These are phyloP conservation scores for Lipophrys pholis DNA, from an alignment of 2,113 vertebrate species.

Conservation along the genomic window DNA sequence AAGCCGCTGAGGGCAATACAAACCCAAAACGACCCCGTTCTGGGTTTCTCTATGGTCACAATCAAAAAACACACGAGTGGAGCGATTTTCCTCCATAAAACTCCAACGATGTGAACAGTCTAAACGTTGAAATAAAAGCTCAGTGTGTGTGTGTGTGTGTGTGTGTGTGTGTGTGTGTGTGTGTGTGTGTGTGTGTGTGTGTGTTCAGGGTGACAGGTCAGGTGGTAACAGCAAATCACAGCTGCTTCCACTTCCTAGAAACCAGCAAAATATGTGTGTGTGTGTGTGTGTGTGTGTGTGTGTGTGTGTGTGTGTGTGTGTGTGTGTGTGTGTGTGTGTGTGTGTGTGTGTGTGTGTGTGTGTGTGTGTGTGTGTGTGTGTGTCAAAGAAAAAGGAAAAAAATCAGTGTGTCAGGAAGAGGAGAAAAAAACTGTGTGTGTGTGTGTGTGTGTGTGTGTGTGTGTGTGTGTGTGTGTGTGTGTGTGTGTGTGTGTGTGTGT, in stretches of 20 bases:
- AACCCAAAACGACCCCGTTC: constrained; percentile 25
- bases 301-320: constrained; percentile 20
- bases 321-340: constrained; percentile 4
- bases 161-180: constrained; percentile 15
- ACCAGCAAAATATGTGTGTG: constrained; percentile 54
- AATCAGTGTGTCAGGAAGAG: no score
- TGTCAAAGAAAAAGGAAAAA: no score
- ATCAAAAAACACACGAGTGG: constrained; percentile 8
- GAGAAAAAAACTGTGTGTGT: constrained; percentile 39
- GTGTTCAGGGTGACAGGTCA: constrained; percentile 48
- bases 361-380: constrained; percentile 9
- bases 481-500: constrained; percentile 32
- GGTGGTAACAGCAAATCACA: constrained; percentile 61
- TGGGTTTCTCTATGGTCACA: constrained; percentile 25
- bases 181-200: constrained; percentile 5
- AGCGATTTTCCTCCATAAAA: constrained; percentile 52
- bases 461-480: constrained; percentile 19
- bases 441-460: constrained; percentile 15
- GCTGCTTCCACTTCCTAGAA: constrained; percentile 60
- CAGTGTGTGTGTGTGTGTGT: constrained; percentile 12
- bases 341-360: no score
- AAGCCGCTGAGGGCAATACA: constrained; percentile 43
- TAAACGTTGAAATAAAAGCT: constrained; percentile 56
- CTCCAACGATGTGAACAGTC: constrained; percentile 37
- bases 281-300: constrained; percentile 13